These are phyloP conservation scores for Zosterops japonicus DNA, from an alignment of 2,113 vertebrate species.

Conservation along the genomic window DNA sequence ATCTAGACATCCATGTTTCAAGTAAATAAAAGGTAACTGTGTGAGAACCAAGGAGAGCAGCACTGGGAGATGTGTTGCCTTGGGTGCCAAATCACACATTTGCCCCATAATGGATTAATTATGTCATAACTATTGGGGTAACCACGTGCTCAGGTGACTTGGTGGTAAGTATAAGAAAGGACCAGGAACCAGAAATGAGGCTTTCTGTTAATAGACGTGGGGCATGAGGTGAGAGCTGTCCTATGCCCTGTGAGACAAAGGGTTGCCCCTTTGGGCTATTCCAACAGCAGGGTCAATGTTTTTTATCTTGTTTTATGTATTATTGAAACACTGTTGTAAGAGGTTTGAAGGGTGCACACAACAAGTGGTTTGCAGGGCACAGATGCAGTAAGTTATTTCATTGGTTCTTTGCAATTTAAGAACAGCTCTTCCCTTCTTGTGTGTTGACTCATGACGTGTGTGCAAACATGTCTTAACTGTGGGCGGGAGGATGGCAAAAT, in stretches of 20 bases:
- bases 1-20: conserved; percentile 27
- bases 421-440: neutral
- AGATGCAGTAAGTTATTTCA: neutral
- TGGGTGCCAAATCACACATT: neutral
- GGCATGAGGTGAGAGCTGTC: neutral
- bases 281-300: neutral
- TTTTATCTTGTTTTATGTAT: neutral
- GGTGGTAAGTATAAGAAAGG: neutral
- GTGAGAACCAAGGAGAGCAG: neutral
- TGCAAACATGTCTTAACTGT: neutral
- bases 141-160: neutral
- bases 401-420: neutral
- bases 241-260: neutral
- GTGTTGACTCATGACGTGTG: neutral
- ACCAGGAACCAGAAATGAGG: neutral
- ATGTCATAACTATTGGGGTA: neutral
- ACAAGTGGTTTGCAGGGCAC: neutral
- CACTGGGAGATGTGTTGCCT: neutral
- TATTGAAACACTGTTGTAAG: neutral
- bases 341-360: neutral
- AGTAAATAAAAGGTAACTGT: neutral
- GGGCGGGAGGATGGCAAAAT: neutral
- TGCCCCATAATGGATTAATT: neutral
- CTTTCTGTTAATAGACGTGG: neutral
- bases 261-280: neutral